phyloP scores from a whole-genome alignment of 2,113 vertebrate species.

The Campylomormyrus tamandua region DNA sequence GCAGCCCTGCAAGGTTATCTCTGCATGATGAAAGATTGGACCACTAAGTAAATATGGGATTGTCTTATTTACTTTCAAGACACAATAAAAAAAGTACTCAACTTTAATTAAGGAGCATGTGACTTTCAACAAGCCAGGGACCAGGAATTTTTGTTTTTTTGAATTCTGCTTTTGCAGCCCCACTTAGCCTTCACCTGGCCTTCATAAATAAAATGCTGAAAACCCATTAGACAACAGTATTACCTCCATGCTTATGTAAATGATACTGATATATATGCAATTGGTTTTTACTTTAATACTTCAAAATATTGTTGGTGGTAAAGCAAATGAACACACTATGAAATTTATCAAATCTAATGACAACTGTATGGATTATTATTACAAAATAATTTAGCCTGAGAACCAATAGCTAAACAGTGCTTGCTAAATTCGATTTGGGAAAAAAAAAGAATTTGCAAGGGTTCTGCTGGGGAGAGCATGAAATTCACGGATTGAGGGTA shows the following conservation, averaged over 20 bases:
- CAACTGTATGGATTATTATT: neutral
- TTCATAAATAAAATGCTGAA: neutral
- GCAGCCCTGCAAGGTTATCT: neutral
- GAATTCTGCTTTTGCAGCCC: no score
- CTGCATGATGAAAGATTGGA: neutral
- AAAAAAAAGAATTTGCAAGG: neutral
- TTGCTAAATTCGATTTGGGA: neutral
- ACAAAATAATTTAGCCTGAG: neutral
- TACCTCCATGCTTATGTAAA: neutral
- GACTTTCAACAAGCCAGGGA: neutral
- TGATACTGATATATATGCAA: neutral
- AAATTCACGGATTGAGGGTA: neutral
- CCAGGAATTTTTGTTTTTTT: neutral
- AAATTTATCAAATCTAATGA: neutral
- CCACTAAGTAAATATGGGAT: neutral
- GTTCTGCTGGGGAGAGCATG: neutral
- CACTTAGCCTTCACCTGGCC: no score
- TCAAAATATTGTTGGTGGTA: neutral
- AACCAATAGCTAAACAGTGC: neutral
- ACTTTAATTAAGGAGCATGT: neutral
- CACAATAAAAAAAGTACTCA: neutral
- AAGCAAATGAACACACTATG: neutral
- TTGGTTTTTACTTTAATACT: neutral
- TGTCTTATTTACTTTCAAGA: neutral
- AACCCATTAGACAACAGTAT: neutral